Evolutionary conservation across 2,888 invertebrate species (phyloP).

Genomic region (Agrochola lota): DNA sequence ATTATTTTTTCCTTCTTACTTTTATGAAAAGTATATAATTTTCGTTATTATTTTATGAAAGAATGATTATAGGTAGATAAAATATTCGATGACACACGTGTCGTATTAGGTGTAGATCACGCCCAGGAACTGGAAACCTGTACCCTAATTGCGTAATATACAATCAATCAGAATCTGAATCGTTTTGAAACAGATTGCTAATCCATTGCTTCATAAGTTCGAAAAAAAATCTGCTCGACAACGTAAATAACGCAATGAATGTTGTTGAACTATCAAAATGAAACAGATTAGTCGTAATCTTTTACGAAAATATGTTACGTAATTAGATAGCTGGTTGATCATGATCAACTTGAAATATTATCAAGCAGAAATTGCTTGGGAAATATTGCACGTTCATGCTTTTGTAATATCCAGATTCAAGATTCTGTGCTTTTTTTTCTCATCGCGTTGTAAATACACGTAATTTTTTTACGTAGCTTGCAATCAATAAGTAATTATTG

Average conservation of each 20-base stretch:
- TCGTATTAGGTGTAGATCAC: slow-evolving; percentile 66
- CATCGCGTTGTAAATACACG: background rate
- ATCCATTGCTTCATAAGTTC: too few species aligned
- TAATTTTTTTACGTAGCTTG: background rate
- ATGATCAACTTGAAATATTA: slow-evolving; percentile 64
- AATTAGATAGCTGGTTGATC: too few species aligned
- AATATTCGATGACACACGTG: background rate
- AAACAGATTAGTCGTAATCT: too few species aligned
- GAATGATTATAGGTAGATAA: background rate
- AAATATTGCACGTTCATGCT: background rate
- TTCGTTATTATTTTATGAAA: background rate
- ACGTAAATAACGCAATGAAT: too few species aligned
- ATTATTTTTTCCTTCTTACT: background rate
- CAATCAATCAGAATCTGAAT: too few species aligned
- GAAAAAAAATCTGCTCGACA: too few species aligned
- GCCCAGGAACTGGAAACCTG: slow-evolving; percentile 67
- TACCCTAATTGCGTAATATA: too few species aligned
- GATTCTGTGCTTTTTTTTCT: background rate
- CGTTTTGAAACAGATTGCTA: too few species aligned
- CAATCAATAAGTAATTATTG: background rate
- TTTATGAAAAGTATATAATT: background rate
- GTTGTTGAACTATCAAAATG: too few species aligned
- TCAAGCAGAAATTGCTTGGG: too few species aligned
- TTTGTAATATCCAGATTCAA: background rate
- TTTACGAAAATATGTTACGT: too few species aligned